Conservation (phyloP, 2,888 invertebrate species). For the Drosophila pegasa region DNA sequence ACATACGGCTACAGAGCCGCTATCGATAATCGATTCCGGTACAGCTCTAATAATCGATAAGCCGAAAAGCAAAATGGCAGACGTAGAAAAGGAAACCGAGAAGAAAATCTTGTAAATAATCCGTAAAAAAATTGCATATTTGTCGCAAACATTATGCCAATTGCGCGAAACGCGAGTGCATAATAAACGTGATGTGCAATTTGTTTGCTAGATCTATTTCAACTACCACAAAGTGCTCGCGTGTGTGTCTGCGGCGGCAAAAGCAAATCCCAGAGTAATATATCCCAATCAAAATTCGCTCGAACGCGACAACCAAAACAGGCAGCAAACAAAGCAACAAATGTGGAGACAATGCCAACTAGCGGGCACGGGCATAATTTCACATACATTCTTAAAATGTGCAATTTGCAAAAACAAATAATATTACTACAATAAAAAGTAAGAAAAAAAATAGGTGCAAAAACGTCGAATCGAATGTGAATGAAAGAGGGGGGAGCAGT, state of each 20-base stretch:
- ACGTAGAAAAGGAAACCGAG: constrained; percentile 66
- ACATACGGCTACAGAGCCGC: constrained; percentile 12
- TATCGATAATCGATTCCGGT: constrained; percentile 61
- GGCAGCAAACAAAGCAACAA: constrained; percentile 60
- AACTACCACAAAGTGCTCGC: constrained; percentile 54
- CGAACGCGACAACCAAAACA: constrained; percentile 66
- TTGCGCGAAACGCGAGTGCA: constrained; percentile 67
- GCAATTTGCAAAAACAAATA: constrained; percentile 71
- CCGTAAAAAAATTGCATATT: constrained; percentile 73
- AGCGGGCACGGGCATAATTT: constrained; percentile 46
- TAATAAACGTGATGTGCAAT: constrained; percentile 36
- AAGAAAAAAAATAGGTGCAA: constrained; percentile 70
- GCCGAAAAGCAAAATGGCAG: constrained; percentile 66
- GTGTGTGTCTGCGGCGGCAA: constrained; percentile 82
- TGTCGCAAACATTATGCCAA: constrained; percentile 66
- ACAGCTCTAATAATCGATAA: constrained; percentile 66
- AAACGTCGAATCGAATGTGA: constrained; percentile 66
- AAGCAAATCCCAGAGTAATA: constrained; percentile 79
- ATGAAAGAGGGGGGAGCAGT: constrained; percentile 41
- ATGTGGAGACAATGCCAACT: constrained; percentile 51
- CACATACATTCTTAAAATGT: constrained; percentile 39
- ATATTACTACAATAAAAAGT: constrained; percentile 73
- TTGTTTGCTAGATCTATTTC: constrained; percentile 28
- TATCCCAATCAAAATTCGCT: constrained; percentile 71
- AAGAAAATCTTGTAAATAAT: constrained; percentile 79